These are phyloP conservation scores for Eospalax fontanierii DNA, from an alignment of 2,797 vertebrate species.

Conservation along the genomic window DNA sequence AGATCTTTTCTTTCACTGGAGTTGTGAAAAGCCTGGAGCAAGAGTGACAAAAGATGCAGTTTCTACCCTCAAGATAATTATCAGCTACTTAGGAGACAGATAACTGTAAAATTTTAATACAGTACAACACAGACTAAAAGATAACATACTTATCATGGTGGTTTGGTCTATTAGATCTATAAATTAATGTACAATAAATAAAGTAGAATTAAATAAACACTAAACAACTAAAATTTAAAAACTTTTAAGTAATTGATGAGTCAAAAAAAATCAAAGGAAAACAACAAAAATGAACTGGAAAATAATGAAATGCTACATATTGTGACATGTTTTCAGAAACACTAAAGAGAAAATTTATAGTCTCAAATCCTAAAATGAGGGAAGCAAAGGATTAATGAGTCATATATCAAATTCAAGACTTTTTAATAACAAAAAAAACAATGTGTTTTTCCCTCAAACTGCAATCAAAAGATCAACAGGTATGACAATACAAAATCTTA, in stretches of 20 bases:
- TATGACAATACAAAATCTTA: neutral
- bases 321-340: neutral
- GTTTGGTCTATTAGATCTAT: neutral
- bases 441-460: neutral
- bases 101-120: neutral
- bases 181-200: slow-evolving; percentile 11
- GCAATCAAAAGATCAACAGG: neutral
- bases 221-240: neutral
- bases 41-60: slow-evolving; percentile 13
- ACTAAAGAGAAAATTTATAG: slow-evolving; percentile 16
- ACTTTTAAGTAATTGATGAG: slow-evolving; percentile 33
- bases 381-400: slow-evolving; percentile 13
- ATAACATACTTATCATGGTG: neutral
- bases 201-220: slow-evolving; percentile 4
- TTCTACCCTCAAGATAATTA: neutral
- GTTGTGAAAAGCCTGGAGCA: neutral
- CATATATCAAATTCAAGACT: slow-evolving; percentile 24
- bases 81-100: neutral
- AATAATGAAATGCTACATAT: slow-evolving; percentile 46
- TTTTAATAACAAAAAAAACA: neutral
- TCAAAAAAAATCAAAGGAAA: slow-evolving; percentile 21
- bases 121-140: neutral
- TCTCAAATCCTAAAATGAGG: slow-evolving; percentile 51
- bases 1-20: neutral
- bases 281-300: neutral